Evolutionary conservation across 2,888 invertebrate species (phyloP), one percentile per base, ranked within the genome.

Genomic region (Cataglyphis rosenhaueri): DNA sequence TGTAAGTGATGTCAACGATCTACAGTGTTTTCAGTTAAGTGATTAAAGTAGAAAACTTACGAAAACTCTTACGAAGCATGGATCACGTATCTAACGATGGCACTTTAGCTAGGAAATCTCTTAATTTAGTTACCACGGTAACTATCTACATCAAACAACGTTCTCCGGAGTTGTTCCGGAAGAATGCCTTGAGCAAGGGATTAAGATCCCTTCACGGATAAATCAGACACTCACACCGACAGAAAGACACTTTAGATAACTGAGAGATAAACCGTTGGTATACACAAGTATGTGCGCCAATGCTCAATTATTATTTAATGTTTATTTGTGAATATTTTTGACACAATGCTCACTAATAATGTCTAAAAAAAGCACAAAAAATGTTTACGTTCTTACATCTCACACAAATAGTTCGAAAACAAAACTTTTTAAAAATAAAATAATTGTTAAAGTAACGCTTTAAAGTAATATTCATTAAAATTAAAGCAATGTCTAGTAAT

Each of bases 151-250:
- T 57, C 75, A 75, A 61, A 41, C n/a, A 65, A 76, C 48, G 44
- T 44, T 44, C 32, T 44, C 32, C 82, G 29, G 25, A 52, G 66
- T 62, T 65, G 59, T 82, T 82, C 82, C 76, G 76, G 76, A 76
- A 76, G 76, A 76, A 76, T 68, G 76, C 68, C 55, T 41, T 18
- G 55, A 41, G 44, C 41, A 68, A 76, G 76, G 68, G 55, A 76
- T 68, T 66, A 76, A 76, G 76, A 76, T 76, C 68, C 55, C 68
- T 68, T 68, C 55, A 3, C n/a, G 65, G 68, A 76, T 76, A 76
- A 76, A 76, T 76, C 55, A 76, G 55, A 15, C 65, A 75, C 65
- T 12, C 65, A 52, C 75, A 52, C 52, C 10, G 35, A 15, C 18
- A 35, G 48, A 55, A 66, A 66, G 76, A 15, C 29, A 66, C 52